A percentile compares a stretch with the other conserved stretches of the same genome.
Evolutionary conservation across 1,140 invertebrate species (phyloP).

Genomic region (Galendromus occidentalis): DNA sequence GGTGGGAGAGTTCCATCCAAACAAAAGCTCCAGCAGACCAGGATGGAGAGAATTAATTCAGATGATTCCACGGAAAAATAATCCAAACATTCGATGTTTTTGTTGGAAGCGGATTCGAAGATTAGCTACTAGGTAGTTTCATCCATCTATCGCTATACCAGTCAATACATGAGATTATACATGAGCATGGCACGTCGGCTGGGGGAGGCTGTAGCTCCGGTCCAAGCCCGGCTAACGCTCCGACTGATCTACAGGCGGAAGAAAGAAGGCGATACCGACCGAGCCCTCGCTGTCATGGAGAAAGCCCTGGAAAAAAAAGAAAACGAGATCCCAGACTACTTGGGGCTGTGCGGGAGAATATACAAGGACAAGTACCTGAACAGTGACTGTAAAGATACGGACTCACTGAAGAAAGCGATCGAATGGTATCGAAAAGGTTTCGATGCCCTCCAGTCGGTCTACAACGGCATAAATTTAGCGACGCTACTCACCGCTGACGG

Average conservation of each 20-base stretch:
- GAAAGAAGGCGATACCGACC: slow-evolving; percentile 76
- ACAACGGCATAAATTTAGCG: slow-evolving; percentile 95
- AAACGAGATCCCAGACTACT: slow-evolving; percentile 76
- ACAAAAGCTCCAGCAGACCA: neutral
- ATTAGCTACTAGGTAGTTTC: too few relatives aligned
- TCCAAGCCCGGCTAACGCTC: too few relatives aligned
- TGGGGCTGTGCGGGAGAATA: slow-evolving; percentile 94
- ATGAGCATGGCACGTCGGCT: too few relatives aligned
- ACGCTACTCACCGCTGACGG: slow-evolving; percentile 93
- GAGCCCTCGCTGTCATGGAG: slow-evolving; percentile 71
- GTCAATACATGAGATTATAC: too few relatives aligned
- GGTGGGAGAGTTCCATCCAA: neutral
- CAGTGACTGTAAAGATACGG: slow-evolving; percentile 67
- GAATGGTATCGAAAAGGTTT: slow-evolving; percentile 97
- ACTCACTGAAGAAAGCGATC: slow-evolving; percentile 76
- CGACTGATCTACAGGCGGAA: slow-evolving; percentile 68
- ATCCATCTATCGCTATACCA: too few relatives aligned
- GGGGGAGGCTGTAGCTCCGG: too few relatives aligned
- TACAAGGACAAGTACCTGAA: slow-evolving; percentile 98
- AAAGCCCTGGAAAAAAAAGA: slow-evolving; percentile 75
- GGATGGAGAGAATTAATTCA: neutral
- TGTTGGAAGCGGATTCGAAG: too few relatives aligned
- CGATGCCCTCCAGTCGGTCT: slow-evolving; percentile 92
- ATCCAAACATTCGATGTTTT: too few relatives aligned
- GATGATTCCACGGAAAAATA: too few relatives aligned